A percentile compares a stretch with the other conserved stretches of the same genome.
Conservation (phyloP, 2,888 invertebrate genomes). For the Pseudococcus jackbeardsleyi region DNA sequence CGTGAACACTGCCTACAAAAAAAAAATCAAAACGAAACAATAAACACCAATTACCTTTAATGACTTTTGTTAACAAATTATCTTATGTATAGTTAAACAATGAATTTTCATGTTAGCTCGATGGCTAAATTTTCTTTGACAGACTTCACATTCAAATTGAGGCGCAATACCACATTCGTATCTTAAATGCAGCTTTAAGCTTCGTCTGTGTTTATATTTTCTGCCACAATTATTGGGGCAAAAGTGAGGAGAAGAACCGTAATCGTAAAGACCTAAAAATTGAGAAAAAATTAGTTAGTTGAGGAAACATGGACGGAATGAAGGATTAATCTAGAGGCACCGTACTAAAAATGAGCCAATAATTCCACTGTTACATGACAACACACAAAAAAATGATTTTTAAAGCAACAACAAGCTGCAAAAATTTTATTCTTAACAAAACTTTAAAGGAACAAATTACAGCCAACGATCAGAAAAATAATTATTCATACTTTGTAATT, state of each 20-base stretch:
- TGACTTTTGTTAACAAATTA: not conserved
- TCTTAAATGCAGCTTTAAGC: slow-evolving; percentile 67
- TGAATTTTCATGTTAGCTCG: slow-evolving; percentile 66
- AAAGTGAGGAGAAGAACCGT: not conserved
- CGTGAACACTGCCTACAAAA: not conserved
- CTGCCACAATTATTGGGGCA: slow-evolving; percentile 29
- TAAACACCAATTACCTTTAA: not conserved
- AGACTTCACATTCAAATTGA: slow-evolving; percentile 81
- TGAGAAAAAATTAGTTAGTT: not conserved
- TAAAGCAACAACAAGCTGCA: too few relatives aligned
- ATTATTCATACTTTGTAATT: too few relatives aligned
- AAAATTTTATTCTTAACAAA: too few relatives aligned
- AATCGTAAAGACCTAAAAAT: slow-evolving; percentile 1
- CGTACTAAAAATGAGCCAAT: not conserved
- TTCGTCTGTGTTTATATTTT: slow-evolving; percentile 66
- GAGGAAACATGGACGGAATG: not conserved
- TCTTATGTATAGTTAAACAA: slow-evolving; percentile 23
- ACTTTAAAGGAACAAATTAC: not conserved
- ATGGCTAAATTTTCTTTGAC: slow-evolving; percentile 75
- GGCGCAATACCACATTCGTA: slow-evolving; percentile 75
- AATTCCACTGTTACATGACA: not conserved
- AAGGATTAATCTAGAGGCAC: not conserved
- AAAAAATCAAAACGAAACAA: not conserved
- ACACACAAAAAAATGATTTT: not conserved
- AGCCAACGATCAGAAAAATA: too few relatives aligned